phyloP scores from a whole-genome alignment of 2,888 invertebrate genomes.

The Eurois occulta region DNA sequence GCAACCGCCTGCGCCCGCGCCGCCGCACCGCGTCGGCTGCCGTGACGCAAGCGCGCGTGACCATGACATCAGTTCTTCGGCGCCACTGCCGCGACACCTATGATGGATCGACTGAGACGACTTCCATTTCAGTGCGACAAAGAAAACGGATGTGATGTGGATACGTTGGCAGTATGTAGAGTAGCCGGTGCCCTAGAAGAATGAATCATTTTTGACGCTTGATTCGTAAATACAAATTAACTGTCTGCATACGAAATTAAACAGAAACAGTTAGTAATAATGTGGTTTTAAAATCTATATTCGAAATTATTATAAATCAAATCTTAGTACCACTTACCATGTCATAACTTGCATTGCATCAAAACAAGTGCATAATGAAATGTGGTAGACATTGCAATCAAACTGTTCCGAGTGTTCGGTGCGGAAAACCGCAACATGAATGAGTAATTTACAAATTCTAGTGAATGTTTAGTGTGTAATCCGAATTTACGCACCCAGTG shows the following conservation, averaged over 20 bases:
- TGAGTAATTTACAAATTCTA: conserved; percentile 56
- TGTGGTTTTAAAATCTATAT: conserved; percentile 5
- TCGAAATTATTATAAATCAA: conserved; percentile 8
- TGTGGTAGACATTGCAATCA: conserved; percentile 36
- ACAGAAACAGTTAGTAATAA: conserved; percentile 7
- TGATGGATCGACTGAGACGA: conserved; percentile 76
- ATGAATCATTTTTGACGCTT: conserved; percentile 52
- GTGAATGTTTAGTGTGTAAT: conserved; percentile 48
- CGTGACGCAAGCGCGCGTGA: conserved; percentile 85
- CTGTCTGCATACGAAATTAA: conserved; percentile 38
- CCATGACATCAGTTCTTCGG: conserved; percentile 83
- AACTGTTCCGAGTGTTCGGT: conserved; percentile 28
- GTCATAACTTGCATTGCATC: conserved; percentile 6
- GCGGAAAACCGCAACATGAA: conserved; percentile 53
- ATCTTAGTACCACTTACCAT: conserved; percentile 3
- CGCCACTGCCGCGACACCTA: conserved; percentile 76
- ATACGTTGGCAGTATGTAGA: conserved; percentile 55
- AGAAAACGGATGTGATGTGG: conserved; percentile 67
- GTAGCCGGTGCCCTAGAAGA: conserved; percentile 48
- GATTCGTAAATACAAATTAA: conserved; percentile 41
- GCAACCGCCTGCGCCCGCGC: conserved; percentile 51
- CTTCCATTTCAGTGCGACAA: conserved; percentile 72
- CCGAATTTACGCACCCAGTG: conserved; percentile 23
- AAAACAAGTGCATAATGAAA: conserved; percentile 5
- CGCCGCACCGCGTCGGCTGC: conserved; percentile 59